Evolutionary conservation across 1,140 invertebrate species (phyloP).

Genomic region (Capitella teleta): DNA sequence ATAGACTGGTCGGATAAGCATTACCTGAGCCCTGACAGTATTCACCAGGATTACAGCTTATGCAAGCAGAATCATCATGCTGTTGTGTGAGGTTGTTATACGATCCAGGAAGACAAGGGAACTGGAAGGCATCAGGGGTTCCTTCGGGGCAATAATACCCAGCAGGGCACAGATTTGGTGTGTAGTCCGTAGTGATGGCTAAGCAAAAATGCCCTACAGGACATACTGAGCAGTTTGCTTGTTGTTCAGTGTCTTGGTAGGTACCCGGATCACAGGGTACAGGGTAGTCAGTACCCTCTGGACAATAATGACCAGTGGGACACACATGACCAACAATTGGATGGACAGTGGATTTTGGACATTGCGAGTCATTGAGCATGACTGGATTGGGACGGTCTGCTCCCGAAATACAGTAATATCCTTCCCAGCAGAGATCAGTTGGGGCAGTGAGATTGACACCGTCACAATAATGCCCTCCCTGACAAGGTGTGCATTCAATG

Average conservation of each 20-base stretch:
- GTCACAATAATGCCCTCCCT: slow-evolving; percentile 23
- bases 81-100: slow-evolving; percentile 30
- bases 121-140: slow-evolving; percentile 23
- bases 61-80: slow-evolving; percentile 22
- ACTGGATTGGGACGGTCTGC: slow-evolving; percentile 25
- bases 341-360: slow-evolving; percentile 26
- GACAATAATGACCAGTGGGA: slow-evolving; percentile 34
- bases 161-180: slow-evolving; percentile 23
- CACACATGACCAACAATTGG: slow-evolving; percentile 33
- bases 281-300: slow-evolving; percentile 27
- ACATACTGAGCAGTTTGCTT: slow-evolving; percentile 25
- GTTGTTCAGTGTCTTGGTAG: slow-evolving; percentile 27
- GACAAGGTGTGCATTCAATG: slow-evolving; percentile 28
- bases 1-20: slow-evolving; percentile 19
- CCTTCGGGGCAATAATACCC: slow-evolving; percentile 30
- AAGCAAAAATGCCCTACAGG: slow-evolving; percentile 30
- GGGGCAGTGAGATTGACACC: slow-evolving; percentile 21
- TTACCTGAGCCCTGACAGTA: slow-evolving; percentile 34
- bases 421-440: slow-evolving; percentile 22
- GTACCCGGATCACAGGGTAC: slow-evolving; percentile 30
- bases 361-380: slow-evolving; percentile 27
- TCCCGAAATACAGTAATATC: slow-evolving; percentile 28
- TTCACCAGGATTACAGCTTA: slow-evolving; percentile 27
- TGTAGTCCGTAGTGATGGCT: slow-evolving; percentile 29
- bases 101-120: slow-evolving; percentile 28